Evolutionary conservation across 2,888 invertebrate species (phyloP), one percentile per base, ranked within the genome.

Genomic region (Acrobasis consociella): DNA sequence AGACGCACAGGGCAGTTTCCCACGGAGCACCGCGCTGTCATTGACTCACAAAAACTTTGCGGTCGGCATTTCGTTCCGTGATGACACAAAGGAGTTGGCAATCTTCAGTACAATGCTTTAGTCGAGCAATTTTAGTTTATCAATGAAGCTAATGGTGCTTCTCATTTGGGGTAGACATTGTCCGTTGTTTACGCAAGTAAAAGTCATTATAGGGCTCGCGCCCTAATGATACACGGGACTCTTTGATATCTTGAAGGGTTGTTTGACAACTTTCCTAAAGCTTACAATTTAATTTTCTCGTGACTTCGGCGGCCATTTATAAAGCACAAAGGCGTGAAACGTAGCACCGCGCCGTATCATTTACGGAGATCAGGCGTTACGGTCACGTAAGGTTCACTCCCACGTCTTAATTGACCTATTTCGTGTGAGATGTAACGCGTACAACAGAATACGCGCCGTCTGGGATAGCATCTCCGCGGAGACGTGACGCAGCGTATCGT

Each of bases 331-430:
- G 85, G 90, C 87, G 89, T 91, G 88, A 91, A 91, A 88, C 82
- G 80, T 81, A 78, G 81, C 88, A 85, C 86, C 74, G 81, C 73
- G 69, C 71, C 73, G 68, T 87, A 87, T 89, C 87, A 69, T 69
- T 67, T 67, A 62, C 72, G 65, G 70, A 64, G 81, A 90, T 89
- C 90, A 76, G 81, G 87, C 89, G 91, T 88, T 84, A 87, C 89
- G 87, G 90, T 91, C 92, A 91, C 91, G 92, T 87, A 78, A 77
- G 77, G 69, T 72, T 80, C 91, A 89, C 91, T 90, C 91, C 91
- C 91, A 91, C 92, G 91, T 90, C 89, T 87, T 91, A 91, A 92
- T 92, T 90, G 91, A 91, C 90, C 91, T 81, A 89, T 89, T 92
- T 91, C 87, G 89, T 89, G 89, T 90, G 84, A 87, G 86, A 86